These are phyloP conservation scores for Drosophila kanapiae DNA, from an alignment of 1,140 invertebrate genomes.

Conservation along the genomic window DNA sequence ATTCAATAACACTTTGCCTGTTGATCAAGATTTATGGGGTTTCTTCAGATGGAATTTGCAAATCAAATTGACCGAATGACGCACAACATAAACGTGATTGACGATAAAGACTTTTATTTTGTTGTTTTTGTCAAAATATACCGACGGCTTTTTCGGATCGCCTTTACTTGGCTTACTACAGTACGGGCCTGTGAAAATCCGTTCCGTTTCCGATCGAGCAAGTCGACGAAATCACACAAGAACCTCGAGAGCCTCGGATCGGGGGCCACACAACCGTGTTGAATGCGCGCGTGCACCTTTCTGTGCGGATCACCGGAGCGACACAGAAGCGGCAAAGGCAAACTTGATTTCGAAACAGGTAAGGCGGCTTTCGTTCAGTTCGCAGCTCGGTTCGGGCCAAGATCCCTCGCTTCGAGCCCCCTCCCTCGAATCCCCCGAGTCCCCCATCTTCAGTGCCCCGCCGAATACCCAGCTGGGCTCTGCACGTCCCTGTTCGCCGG, in stretches of 20 bases:
- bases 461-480: slow-evolving; percentile 31
- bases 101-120: not conserved
- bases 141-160: slow-evolving; percentile 73
- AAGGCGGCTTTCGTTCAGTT: slow-evolving; percentile 82
- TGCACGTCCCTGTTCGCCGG: slow-evolving; percentile 10
- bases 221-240: slow-evolving; percentile 42
- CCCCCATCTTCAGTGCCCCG: slow-evolving; percentile 13
- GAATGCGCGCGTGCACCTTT: slow-evolving; percentile 83
- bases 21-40: slow-evolving; percentile 72
- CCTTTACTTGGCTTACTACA: slow-evolving; percentile 14
- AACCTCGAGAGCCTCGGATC: slow-evolving; percentile 38
- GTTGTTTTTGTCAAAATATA: slow-evolving; percentile 9
- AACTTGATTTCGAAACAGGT: slow-evolving; percentile 83
- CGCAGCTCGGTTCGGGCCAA: slow-evolving; percentile 38
- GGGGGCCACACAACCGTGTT: slow-evolving; percentile 74
- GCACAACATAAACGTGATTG: slow-evolving; percentile 31
- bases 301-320: slow-evolving; percentile 80
- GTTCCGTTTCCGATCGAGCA: slow-evolving; percentile 56
- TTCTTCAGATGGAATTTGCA: slow-evolving; percentile 66
- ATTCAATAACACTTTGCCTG: slow-evolving; percentile 70
- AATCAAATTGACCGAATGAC: slow-evolving; percentile 66
- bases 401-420: slow-evolving; percentile 23
- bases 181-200: slow-evolving; percentile 52
- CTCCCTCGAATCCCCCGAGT: slow-evolving; percentile 25
- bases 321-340: slow-evolving; percentile 81